phyloP scores from a whole-genome alignment of 2,888 invertebrate genomes.

The Cerastis rubricosa region DNA sequence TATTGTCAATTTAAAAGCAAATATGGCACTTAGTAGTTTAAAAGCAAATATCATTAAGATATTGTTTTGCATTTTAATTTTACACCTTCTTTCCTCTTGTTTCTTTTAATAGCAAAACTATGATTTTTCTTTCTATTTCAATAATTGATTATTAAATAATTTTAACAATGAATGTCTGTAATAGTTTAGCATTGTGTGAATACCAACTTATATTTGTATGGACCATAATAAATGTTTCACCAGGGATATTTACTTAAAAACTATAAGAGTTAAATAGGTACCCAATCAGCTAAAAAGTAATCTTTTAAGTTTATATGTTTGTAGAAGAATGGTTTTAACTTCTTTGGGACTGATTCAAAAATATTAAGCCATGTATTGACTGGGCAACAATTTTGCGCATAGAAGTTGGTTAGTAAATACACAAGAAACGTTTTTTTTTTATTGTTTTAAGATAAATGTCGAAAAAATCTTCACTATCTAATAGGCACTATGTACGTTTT shows the following conservation, averaged over 20 bases:
- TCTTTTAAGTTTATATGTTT: slow-evolving; percentile 7
- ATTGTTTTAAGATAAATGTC: background rate
- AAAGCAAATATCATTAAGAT: slow-evolving; percentile 12
- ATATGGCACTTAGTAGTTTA: background rate
- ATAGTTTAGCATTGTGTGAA: slow-evolving; percentile 6
- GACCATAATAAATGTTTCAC: background rate
- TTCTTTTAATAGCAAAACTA: background rate
- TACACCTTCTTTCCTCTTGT: background rate
- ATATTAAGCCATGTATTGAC: background rate
- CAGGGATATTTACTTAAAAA: slow-evolving; percentile 11
- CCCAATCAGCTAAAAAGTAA: slow-evolving; percentile 8
- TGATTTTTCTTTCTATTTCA: background rate
- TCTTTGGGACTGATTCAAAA: slow-evolving; percentile 25
- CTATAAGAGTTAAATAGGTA: slow-evolving; percentile 11
- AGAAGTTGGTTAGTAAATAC: background rate
- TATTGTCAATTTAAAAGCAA: background rate
- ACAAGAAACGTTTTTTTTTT: background rate
- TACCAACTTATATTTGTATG: slow-evolving; percentile 2
- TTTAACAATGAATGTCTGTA: background rate
- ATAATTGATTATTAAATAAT: background rate
- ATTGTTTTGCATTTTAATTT: slow-evolving; percentile 14
- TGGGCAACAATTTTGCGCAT: background rate
- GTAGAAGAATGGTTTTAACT: background rate
- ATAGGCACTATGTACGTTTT: background rate
- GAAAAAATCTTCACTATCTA: background rate